Conservation (phyloP, 1,140 invertebrate genomes). For the Heliconius congener region DNA sequence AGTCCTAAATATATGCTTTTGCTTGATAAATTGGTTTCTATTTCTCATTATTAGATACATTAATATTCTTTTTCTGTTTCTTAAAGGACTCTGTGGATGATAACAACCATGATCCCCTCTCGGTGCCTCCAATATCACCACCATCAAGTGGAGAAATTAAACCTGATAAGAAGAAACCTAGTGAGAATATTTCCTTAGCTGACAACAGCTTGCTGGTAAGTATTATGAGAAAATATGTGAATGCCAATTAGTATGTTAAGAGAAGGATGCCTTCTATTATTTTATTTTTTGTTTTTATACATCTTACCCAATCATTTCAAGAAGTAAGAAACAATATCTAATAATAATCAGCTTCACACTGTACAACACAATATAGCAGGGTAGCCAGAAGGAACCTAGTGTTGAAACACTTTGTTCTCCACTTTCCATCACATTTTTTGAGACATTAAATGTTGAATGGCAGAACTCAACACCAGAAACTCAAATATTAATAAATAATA, state of each 20-base stretch:
- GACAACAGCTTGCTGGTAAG: slow-evolving; percentile 83
- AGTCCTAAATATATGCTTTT: too few relatives aligned
- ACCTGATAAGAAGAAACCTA: slow-evolving; percentile 69
- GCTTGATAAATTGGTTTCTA: background rate
- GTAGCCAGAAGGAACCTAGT: too few relatives aligned
- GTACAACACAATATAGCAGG: too few relatives aligned
- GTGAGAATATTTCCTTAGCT: slow-evolving; percentile 81
- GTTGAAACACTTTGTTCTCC: too few relatives aligned
- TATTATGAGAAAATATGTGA: slow-evolving; percentile 10
- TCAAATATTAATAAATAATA: too few relatives aligned
- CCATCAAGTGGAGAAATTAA: slow-evolving; percentile 52
- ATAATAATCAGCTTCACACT: too few relatives aligned
- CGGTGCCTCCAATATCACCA: slow-evolving; percentile 46
- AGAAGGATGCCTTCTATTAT: too few relatives aligned
- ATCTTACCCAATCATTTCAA: too few relatives aligned
- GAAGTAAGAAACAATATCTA: too few relatives aligned
- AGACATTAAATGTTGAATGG: background rate
- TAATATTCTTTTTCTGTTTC: background rate
- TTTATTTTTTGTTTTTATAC: too few relatives aligned
- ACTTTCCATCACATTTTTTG: background rate
- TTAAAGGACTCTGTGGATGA: slow-evolving; percentile 69
- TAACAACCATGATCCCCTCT: slow-evolving; percentile 64
- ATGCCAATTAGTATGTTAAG: too few relatives aligned
- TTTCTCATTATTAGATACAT: background rate
- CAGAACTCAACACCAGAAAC: too few relatives aligned